Base-by-base conservation (phyloP, 2,888 invertebrate species). In the Drosophila ezoana region DNA sequence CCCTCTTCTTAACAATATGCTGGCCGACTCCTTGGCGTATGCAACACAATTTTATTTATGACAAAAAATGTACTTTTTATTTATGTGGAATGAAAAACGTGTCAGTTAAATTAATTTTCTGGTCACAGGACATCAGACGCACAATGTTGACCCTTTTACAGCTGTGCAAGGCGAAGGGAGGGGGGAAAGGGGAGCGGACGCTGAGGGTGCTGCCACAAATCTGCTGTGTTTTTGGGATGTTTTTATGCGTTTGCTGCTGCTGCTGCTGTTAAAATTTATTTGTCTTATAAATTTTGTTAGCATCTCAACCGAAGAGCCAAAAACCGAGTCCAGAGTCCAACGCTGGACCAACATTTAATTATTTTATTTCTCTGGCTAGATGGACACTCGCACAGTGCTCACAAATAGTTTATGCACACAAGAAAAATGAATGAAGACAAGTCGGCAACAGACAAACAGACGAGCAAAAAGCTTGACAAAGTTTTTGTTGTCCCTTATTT, bases 281-380 rank as follows among this genome's bases (percentile, higher is more conserved):
- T 81, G 83, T 79, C 82, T 85, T 85, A 82, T 82, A 85, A 85
- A 85, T 82, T 85, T 82, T 83, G 79, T 59, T 76, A 76, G 84
- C 84, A 83, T 68, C 87, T 83, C 77, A 75, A 81, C 60, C 69
- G 64, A 63, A 60, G 66, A 59, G 45, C 40, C 33, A 56, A 56
- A 70, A 63, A 54, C 32, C 33, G 56, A 52, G 43, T 43, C 28
- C 49, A 45, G 69, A 23, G 54, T 23, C 28, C n/a, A 40, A 18
- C 63, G 59, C 37, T 23, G 52, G 60, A 47, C 53, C 58, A 48
- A 44, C 73, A 78, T 72, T 78, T 77, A 78, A 73, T 75, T 75
- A 78, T 75, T 75, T 73, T 73, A 67, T 52, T 72, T 66, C 74
- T 41, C 51, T 52, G 54, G 5, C 54, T 52, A 41, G 41, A 41